phyloP scores from a whole-genome alignment of 1,140 invertebrate genomes.

The Proales similis region DNA sequence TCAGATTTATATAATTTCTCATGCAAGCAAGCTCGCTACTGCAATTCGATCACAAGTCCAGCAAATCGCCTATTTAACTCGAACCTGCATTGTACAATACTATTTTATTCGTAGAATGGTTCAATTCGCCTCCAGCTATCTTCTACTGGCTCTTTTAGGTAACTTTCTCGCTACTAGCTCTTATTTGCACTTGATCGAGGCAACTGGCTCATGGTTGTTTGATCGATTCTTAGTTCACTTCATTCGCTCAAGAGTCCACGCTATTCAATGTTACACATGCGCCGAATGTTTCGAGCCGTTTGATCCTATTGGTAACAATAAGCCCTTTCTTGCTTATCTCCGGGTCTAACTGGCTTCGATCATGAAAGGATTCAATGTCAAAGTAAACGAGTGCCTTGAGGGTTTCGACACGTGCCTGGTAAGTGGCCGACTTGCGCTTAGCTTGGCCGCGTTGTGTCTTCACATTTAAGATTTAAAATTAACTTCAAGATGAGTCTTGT shows the following conservation, averaged over 20 bases:
- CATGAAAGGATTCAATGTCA: neutral
- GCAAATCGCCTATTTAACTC: too few species aligned
- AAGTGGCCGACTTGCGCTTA: neutral
- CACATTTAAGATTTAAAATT: neutral
- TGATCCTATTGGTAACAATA: conserved; percentile 5
- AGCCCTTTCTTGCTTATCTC: neutral
- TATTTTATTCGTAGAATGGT: too few species aligned
- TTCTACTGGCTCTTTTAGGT: too few species aligned
- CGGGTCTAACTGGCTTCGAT: too few species aligned
- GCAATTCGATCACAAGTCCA: too few species aligned
- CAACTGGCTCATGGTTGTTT: too few species aligned
- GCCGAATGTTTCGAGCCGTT: conserved; percentile 32
- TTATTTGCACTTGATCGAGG: too few species aligned
- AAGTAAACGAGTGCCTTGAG: neutral
- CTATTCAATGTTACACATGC: conserved; percentile 36
- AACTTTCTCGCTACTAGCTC: too few species aligned
- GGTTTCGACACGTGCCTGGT: neutral
- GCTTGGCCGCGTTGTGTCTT: conserved; percentile 1
- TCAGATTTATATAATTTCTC: too few species aligned
- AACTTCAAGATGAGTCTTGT: conserved; percentile 21
- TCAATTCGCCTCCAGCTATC: too few species aligned
- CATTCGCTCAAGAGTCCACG: neutral
- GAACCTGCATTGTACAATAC: too few species aligned
- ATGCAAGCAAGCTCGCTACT: too few species aligned
- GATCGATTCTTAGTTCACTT: conserved; percentile 1